Evolutionary conservation across 2,888 invertebrate genomes (phyloP).

Genomic region (Apodemia zela): DNA sequence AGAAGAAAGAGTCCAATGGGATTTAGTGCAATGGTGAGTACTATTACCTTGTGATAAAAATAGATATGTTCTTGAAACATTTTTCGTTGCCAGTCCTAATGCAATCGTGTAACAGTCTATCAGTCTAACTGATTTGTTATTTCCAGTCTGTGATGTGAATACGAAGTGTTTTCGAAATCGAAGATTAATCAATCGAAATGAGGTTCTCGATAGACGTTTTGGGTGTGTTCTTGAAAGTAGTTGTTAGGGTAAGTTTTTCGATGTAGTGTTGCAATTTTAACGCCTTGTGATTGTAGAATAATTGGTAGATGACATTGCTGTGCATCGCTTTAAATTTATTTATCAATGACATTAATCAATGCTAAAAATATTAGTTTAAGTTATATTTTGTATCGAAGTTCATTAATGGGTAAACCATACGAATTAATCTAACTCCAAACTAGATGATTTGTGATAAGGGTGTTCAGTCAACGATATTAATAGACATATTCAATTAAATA

Average conservation of each 20-base stretch:
- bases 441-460: too few relatives aligned
- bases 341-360: not conserved
- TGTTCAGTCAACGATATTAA: too few relatives aligned
- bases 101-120: constrained; percentile 23
- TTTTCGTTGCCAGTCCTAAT: constrained; percentile 28
- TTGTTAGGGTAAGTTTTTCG: constrained; percentile 67
- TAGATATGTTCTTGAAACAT: constrained; percentile 41
- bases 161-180: constrained; percentile 47
- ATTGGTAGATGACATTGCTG: not conserved
- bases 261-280: not conserved
- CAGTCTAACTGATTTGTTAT: constrained; percentile 45
- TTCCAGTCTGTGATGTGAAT: constrained; percentile 66
- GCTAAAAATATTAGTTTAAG: not conserved
- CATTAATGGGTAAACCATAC: too few relatives aligned
- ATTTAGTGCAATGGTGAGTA: constrained; percentile 48
- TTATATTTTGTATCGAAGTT: too few relatives aligned
- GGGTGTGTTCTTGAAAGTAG: constrained; percentile 76
- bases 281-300: not conserved
- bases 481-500: too few relatives aligned
- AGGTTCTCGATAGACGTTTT: constrained; percentile 75
- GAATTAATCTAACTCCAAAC: too few relatives aligned
- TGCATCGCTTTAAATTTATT: not conserved
- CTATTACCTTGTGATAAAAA: constrained; percentile 34
- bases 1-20: constrained; percentile 17
- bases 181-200: constrained; percentile 51